Evolutionary conservation across 2,113 vertebrate species (phyloP).

Genomic region (Pao palembangensis): DNA sequence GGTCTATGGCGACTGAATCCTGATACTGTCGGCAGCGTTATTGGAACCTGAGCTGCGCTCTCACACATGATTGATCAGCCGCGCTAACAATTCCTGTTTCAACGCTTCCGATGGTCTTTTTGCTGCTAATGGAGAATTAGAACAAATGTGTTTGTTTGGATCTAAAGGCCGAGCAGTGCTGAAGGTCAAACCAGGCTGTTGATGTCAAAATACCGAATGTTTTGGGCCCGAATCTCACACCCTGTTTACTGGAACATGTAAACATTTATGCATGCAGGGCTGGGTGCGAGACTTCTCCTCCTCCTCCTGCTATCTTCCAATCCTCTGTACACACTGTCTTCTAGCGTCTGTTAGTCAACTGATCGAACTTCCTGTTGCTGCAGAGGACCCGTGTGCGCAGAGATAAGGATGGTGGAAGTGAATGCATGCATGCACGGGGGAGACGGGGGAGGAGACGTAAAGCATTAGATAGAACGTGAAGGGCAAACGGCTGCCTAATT

Average conservation of each 20-base stretch:
- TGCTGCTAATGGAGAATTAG: neutral
- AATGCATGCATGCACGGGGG: constrained; percentile 32
- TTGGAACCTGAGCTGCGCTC: too few species aligned
- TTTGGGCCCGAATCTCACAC: constrained; percentile 56
- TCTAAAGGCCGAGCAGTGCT: constrained; percentile 47
- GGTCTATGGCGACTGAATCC: too few species aligned
- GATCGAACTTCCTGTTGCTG: constrained; percentile 69
- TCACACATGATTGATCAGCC: too few species aligned
- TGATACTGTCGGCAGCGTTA: too few species aligned
- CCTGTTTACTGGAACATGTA: constrained; percentile 56
- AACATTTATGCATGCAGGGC: constrained; percentile 65
- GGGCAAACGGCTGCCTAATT: constrained; percentile 37
- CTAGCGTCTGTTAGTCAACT: constrained; percentile 47
- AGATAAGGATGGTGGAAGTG: constrained; percentile 68
- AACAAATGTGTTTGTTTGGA: constrained; percentile 1
- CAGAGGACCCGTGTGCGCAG: constrained; percentile 65
- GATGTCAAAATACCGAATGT: constrained; percentile 63
- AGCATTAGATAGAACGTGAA: constrained; percentile 26
- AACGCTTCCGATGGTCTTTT: too few species aligned
- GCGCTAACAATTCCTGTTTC: too few species aligned
- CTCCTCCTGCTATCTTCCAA: constrained; percentile 24
- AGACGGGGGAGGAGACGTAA: constrained; percentile 13
- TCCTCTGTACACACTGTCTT: constrained; percentile 37
- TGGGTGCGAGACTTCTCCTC: neutral
- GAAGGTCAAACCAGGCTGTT: constrained; percentile 43